Evolutionary conservation across 2,888 invertebrate genomes (phyloP), one percentile per base, ranked within the genome.

Genomic region (Syrista parreyssii): DNA sequence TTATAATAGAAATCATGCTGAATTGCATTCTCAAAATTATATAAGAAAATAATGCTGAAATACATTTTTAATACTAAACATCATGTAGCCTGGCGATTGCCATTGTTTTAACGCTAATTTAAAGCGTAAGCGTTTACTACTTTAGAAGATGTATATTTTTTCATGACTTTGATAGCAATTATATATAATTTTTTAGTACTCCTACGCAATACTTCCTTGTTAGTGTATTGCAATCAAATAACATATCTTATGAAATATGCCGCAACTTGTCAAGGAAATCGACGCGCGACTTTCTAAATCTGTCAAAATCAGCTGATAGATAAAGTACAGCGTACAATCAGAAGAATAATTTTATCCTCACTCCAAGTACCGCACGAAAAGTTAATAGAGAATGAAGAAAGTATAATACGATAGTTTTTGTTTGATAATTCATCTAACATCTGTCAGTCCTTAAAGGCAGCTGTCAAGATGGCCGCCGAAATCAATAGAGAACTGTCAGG

Each of bases 401-500:
- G 55, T 2, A 23, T 55, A 55, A 23, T 55, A 23, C 2, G 9
- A 55, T 23, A 9, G 9, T 23, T 23, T 55, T 23, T 9, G 23
- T 55, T 23, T 55, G 23, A 55, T 55, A 55, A 55, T 23, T 55
- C 33, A 30, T 34, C 30, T 71, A 33, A 31, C 32, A 71, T 32
- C 33, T 71, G 23, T 71, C 12, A 71, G 3, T 71, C 9, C 71
- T 32, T 31, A 30, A n/a, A 30, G 32, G 11, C 9, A 30, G 23
- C 23, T 2, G 3, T 82, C 82, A 88, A 88, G 80, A 88, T 88
- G 88, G 88, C 87, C 81, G 86, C 84, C 83, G 82, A 83, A 79
- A 89, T 89, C 89, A 82, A 89, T 89, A 89, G 82, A 81, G 77
- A 84, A 84, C 83, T 85, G 84, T 85, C 85, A 83, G 82, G 79